Percentiles rank a stretch among this genome's conserved stretches.
Conservation (phyloP, 2,797 vertebrate genomes). For the Gallinago stenura region DNA sequence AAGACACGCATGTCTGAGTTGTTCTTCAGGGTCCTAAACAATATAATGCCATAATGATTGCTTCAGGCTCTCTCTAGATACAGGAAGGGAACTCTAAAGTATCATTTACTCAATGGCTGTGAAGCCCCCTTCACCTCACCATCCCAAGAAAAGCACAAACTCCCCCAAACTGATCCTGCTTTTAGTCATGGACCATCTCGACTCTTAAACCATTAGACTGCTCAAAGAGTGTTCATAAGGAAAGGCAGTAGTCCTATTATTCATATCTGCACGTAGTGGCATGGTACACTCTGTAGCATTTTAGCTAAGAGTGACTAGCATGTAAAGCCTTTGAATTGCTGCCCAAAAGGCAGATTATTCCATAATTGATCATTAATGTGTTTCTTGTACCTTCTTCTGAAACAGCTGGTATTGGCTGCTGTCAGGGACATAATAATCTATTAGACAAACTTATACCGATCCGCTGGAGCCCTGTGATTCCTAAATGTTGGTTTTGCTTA, state of each 20-base stretch:
- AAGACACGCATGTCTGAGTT: not conserved
- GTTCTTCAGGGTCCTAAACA: not conserved
- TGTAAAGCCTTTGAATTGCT: slow-evolving; percentile 21
- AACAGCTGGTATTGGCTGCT: slow-evolving; percentile 45
- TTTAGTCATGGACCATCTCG: not conserved
- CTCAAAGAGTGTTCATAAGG: not conserved
- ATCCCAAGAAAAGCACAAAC: not conserved
- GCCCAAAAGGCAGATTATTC: slow-evolving; percentile 38
- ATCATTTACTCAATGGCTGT: not conserved
- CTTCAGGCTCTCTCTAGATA: not conserved
- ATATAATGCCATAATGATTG: not conserved
- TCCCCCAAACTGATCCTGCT: not conserved
- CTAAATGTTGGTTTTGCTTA: slow-evolving; percentile 10
- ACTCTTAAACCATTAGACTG: not conserved
- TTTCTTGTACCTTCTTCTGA: slow-evolving; percentile 7
- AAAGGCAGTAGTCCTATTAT: not conserved
- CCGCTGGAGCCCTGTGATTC: not conserved
- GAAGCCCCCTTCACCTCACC: not conserved
- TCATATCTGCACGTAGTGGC: not conserved
- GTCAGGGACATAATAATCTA: slow-evolving; percentile 43
- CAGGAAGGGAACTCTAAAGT: not conserved
- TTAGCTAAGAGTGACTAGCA: slow-evolving; percentile 1
- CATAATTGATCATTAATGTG: slow-evolving; percentile 31
- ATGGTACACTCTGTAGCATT: not conserved
- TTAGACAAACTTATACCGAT: not conserved